Base-by-base conservation (phyloP, 1,140 invertebrate genomes). In the Drosophila trapezifrons region DNA sequence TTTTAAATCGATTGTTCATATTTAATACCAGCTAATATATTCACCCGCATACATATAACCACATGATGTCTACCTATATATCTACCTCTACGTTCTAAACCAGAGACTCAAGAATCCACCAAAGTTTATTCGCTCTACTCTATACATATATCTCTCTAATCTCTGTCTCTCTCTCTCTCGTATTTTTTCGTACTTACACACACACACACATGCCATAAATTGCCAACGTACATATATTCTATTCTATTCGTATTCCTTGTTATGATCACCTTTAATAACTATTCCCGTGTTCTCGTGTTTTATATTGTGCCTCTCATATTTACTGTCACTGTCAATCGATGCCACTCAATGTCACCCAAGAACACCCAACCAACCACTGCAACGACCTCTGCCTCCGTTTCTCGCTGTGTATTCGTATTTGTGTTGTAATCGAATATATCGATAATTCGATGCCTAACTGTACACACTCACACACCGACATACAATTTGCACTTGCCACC, bases 321-420 rank as follows among this genome's bases (percentile, higher is more conserved):
- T 70, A 38, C 27, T 58, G 38, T 70, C 65, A 69, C 49, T 69
- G 64, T 46, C 65, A 51, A 69, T 47, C 58, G 47, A 47, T 10
- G n/a, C 22, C 25, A 27, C 47, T 37, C 62, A 45, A 70, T 67
- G 64, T 67, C 64, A 64, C 65, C 65, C 59, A 63, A 47, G 10
- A 29, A 37, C 32, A 52, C 25, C 25, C 47, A 20, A 37, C 27
- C 45, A 65, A 55, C 43, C 67, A 71, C 54, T 71, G 67, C 67
- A 71, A 71, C 63, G 25, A 70, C 65, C 47, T 51, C 47, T 37
- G 43, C 65, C 67, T 40, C 35, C 52, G 65, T 71, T 71, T 70
- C 65, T 58, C 67, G 67, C 65, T 71, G 67, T 71, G 65, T 71
- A 71, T 55, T 58, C 67, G 67, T 71, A 69, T 69, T 69, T 69